Conservation (phyloP, 2,113 vertebrate species). For the Nanger granti region DNA sequence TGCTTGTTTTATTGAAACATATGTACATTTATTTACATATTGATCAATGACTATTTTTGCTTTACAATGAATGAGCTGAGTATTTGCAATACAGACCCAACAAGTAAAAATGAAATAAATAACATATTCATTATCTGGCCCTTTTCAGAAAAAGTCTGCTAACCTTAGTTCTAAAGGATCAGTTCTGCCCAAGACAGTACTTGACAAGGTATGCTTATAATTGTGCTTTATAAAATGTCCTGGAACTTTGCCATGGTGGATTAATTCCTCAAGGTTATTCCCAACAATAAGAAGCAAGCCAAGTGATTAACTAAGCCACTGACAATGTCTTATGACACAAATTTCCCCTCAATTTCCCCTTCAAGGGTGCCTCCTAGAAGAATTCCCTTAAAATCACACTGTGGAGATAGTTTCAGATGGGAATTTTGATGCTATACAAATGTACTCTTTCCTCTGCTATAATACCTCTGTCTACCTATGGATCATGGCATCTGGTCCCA, state of each 20-base stretch:
- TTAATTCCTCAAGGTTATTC: conserved; percentile 48
- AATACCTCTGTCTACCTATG: neutral
- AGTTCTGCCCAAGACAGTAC: neutral
- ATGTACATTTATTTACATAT: neutral
- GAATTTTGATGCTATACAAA: neutral
- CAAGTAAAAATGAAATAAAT: neutral
- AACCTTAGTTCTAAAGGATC: neutral
- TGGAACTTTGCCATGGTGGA: neutral
- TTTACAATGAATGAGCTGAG: neutral
- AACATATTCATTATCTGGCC: neutral
- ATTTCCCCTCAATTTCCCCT: neutral
- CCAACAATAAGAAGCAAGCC: conserved; percentile 32
- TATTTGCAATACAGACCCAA: neutral
- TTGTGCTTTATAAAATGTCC: neutral
- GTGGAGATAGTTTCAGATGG: neutral
- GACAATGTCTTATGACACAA: neutral
- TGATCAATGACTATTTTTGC: neutral
- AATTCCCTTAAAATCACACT: neutral
- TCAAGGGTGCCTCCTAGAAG: neutral
- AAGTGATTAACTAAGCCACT: conserved; percentile 47
- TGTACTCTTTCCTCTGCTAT: neutral
- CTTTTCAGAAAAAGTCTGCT: conserved; percentile 4
- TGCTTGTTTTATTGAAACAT: neutral
- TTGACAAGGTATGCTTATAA: neutral
- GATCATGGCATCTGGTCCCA: too few species aligned